phyloP scores from a whole-genome alignment of 2,113 vertebrate genomes.

The Toxotes jaculatrix region DNA sequence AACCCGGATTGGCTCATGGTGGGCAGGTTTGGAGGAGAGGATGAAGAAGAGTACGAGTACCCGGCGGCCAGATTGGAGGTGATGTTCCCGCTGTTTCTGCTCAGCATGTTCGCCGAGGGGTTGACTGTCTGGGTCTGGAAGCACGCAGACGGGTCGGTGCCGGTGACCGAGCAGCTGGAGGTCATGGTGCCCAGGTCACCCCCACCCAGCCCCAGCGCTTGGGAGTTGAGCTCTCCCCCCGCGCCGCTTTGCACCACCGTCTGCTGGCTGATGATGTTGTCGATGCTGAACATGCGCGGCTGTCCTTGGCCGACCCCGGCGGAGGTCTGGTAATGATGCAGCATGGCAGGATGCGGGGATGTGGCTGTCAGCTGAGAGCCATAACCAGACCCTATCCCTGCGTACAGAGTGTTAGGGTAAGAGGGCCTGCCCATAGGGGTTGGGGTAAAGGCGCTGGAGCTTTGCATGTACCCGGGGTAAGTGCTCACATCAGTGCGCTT shows the following conservation, averaged over 20 bases:
- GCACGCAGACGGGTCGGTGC: slow-evolving; percentile 81
- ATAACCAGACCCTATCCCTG: slow-evolving; percentile 82
- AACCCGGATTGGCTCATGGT: slow-evolving; percentile 85
- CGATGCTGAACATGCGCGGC: slow-evolving; percentile 94
- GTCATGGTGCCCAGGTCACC: slow-evolving; percentile 82
- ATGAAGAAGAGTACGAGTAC: slow-evolving; percentile 85
- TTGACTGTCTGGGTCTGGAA: slow-evolving; percentile 86
- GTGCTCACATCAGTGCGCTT: slow-evolving; percentile 93
- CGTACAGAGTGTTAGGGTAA: slow-evolving; percentile 84
- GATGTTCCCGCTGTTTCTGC: slow-evolving; percentile 77
- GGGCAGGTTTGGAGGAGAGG: slow-evolving; percentile 86
- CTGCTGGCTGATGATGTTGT: slow-evolving; percentile 93
- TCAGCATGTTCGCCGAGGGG: slow-evolving; percentile 78
- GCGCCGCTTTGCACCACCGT: slow-evolving; percentile 83
- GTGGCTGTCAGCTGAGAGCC: slow-evolving; percentile 78
- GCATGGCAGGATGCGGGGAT: slow-evolving; percentile 84
- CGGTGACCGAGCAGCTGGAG: slow-evolving; percentile 83
- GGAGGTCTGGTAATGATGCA: slow-evolving; percentile 86
- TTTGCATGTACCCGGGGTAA: slow-evolving; percentile 91
- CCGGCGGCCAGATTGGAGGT: slow-evolving; percentile 77
- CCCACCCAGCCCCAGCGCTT: slow-evolving; percentile 78
- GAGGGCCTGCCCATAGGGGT: slow-evolving; percentile 84
- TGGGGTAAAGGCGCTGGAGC: slow-evolving; percentile 89
- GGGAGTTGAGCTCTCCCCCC: slow-evolving; percentile 80
- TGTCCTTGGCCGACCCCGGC: slow-evolving; percentile 82